A percentile compares a stretch with the other conserved stretches of the same genome.
phyloP scores from a whole-genome alignment of 2,113 vertebrate species.

The Origma solitaria region DNA sequence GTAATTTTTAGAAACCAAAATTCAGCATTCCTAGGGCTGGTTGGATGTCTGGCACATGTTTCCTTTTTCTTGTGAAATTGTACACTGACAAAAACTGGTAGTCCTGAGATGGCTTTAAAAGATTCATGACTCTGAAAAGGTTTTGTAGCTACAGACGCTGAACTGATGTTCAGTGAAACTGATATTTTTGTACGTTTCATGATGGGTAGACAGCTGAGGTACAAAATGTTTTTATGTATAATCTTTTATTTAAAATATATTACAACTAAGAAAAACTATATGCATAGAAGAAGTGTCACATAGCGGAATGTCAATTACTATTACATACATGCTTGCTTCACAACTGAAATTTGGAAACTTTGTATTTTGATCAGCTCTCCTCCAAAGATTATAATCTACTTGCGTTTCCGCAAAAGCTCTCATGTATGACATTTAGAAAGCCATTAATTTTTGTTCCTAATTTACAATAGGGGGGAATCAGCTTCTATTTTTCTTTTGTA shows the following conservation, averaged over 20 bases:
- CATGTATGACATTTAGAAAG: background rate
- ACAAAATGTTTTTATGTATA: background rate
- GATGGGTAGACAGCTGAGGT: background rate
- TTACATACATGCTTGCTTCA: background rate
- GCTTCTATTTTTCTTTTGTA: background rate
- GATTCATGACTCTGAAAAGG: background rate
- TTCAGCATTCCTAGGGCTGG: background rate
- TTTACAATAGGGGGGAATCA: background rate
- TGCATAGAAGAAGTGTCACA: background rate
- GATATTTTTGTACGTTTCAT: background rate
- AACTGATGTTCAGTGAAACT: background rate
- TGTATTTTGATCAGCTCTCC: background rate
- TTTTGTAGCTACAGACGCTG: background rate
- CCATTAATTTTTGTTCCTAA: background rate
- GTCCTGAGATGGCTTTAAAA: background rate
- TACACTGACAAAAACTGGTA: background rate
- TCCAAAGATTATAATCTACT: background rate
- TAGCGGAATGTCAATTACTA: background rate
- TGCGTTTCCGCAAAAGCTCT: background rate
- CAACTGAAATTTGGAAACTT: background rate
- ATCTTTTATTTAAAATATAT: background rate
- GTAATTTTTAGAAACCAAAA: background rate
- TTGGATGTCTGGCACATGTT: background rate
- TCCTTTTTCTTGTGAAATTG: background rate
- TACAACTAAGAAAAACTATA: background rate